Evolutionary conservation across 2,888 invertebrate genomes (phyloP), one percentile per base, ranked within the genome.

Genomic region (Ornithoptera priamus): DNA sequence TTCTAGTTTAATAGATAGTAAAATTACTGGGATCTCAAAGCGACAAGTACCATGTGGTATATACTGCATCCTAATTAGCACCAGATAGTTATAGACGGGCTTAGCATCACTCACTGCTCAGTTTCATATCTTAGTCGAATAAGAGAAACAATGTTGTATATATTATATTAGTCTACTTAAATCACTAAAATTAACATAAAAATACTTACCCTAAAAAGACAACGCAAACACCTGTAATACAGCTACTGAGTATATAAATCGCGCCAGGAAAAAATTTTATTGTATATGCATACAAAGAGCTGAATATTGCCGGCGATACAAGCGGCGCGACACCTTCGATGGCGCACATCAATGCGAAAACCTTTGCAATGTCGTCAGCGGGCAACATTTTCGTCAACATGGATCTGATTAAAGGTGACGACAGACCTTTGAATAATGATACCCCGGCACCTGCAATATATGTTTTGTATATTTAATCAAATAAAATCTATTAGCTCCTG

Each of bases 261-360:
- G 93, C 88, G 1, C 94, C 94, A 0, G 95, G 94, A 81, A 94
- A 93, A 0, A 84, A 84, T 0, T 85, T 77, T 30, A 95, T 83
- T 0, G 95, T 95, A 22, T 79, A 80, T 60, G 93, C 93, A 78
- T 96, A 97, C 39, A 96, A 82, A 0, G 93, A 82, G 46, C 94
- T 95, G 81, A 95, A 97, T 1, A 96, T 73, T 0, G 95, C 93
- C 1, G 95, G 93, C 0, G 95, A 93, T 18, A 94, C 79, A 64
- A 96, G 87, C 7, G 95, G 95, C 50, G 94, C 91, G 17, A 90
- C 46, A 30, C 95, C 94, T 84, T 96, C 96, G 62, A 95, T 80
- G 8, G 94, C 93, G 36, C 95, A 94, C 81, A 95, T 94, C 63
- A 96, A 85, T 0, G 96, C 94, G 80, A 96, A 96, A 39, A 96